Evolutionary conservation across 2,797 vertebrate species (phyloP), one percentile per base, ranked within the genome.

Genomic region (Brachyrhaphis roseni): DNA sequence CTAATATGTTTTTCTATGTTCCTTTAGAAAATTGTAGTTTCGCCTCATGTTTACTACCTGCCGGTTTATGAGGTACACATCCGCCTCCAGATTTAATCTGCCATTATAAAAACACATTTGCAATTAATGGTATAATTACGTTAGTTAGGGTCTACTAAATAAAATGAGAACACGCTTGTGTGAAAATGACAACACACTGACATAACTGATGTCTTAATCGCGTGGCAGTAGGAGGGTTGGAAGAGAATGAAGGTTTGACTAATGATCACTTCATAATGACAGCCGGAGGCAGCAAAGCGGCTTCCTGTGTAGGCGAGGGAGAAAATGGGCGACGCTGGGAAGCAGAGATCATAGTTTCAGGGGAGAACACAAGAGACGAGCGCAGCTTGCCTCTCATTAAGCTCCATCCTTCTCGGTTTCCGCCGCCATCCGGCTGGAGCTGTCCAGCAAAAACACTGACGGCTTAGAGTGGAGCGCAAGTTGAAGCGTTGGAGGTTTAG

Each of bases 181-280:
- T n/a, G 26, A 28, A 45, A 70, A 71, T 71, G 68, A 71, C 68
- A 46, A 46, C 68, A 43, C 39, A 28, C 68, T 31, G 41, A 28
- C 41, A 46, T 8, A 71, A 43, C 15, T 10, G 68, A 71, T 46
- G 41, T 79, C 75, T 41, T 71, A 82, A 75, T 75, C 43, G 43
- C 12, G 41, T 71, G 39, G 70, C 55, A 1, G 83, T 26, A 34
- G 45, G 43, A 16, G 46, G 36, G 71, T 70, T 28, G 18, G 43
- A 46, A 16, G 68, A 71, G n/a, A 71, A 71, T 71, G 68, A 71
- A 18, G 55, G 57, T 77, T 78, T 80, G 62, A 72, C 74, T 45
- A 76, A 76, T 84, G 74, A 85, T 87, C 68, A 71, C 68, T 71
- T 86, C 74, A 72, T 84, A 85, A 84, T 78, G 43, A 82, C 49